phyloP scores from a whole-genome alignment of 1,140 invertebrate species.

The Drosophila serrata region DNA sequence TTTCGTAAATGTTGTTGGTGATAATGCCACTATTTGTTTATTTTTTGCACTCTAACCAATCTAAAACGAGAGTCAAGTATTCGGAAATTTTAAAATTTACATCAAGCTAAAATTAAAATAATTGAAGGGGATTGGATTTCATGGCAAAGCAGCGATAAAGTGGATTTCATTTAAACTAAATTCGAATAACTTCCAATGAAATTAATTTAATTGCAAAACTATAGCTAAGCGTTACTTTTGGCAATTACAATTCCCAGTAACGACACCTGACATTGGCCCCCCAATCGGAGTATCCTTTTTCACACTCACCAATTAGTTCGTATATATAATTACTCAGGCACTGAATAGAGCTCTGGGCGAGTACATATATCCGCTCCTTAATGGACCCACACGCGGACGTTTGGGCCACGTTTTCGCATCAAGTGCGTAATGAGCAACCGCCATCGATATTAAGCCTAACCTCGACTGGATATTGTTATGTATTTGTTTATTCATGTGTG shows the following conservation, averaged over 20 bases:
- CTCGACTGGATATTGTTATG: conserved; percentile 23
- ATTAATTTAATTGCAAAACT: neutral
- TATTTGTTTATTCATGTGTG: conserved; percentile 62
- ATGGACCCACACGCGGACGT: conserved; percentile 32
- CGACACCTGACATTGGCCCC: neutral
- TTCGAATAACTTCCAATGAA: neutral
- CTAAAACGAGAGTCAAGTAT: neutral
- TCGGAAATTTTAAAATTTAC: neutral
- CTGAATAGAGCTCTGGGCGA: conserved; percentile 11
- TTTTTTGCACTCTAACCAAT: neutral
- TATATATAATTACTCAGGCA: conserved; percentile 5
- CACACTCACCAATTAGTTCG: conserved; percentile 4
- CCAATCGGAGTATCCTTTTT: neutral
- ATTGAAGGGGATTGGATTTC: neutral
- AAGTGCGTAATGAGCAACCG: conserved; percentile 26
- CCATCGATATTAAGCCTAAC: conserved; percentile 29
- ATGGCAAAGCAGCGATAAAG: too few species aligned
- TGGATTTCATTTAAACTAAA: neutral
- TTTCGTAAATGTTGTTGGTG: too few species aligned
- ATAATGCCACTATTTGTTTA: too few species aligned
- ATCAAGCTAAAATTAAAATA: too few species aligned
- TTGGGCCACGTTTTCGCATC: conserved; percentile 31
- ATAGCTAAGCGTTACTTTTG: neutral
- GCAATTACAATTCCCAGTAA: neutral
- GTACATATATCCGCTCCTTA: conserved; percentile 15